phyloP scores from a whole-genome alignment of 2,113 vertebrate genomes.

The Pristiophorus japonicus region DNA sequence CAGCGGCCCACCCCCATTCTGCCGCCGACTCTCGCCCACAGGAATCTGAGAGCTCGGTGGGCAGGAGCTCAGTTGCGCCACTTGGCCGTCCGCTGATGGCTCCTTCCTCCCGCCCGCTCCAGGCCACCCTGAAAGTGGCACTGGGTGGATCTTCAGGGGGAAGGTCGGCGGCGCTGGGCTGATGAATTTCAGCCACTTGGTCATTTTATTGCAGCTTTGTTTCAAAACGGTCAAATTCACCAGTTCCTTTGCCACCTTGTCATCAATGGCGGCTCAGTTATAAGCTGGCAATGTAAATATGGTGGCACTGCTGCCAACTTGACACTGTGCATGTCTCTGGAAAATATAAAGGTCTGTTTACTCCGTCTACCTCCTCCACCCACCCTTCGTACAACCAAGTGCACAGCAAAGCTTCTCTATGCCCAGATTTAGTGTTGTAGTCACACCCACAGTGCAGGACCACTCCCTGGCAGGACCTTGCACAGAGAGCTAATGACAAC shows the following conservation, averaged over 20 bases:
- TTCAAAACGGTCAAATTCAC: background rate
- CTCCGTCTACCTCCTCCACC: background rate
- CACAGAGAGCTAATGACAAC: background rate
- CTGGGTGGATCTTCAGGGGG: no score
- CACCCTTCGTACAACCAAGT: background rate
- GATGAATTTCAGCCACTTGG: no score
- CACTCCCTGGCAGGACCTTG: background rate
- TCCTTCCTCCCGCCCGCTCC: no score
- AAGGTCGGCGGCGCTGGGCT: no score
- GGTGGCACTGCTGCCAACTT: background rate
- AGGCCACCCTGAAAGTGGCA: no score
- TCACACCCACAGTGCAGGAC: background rate
- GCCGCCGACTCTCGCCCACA: no score
- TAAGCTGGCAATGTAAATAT: background rate
- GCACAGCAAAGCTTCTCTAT: background rate
- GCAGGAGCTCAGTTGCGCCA: no score
- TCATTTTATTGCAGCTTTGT: no score
- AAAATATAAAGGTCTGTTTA: background rate
- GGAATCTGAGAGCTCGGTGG: no score
- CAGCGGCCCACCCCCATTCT: no score
- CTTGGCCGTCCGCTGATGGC: no score
- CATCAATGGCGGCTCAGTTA: background rate
- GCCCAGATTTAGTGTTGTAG: background rate
- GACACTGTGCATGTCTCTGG: background rate
- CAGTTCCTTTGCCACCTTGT: background rate